These are phyloP conservation scores for Zelostemma sp. DNA, from an alignment of 1,140 invertebrate species.

Conservation along the genomic window DNA sequence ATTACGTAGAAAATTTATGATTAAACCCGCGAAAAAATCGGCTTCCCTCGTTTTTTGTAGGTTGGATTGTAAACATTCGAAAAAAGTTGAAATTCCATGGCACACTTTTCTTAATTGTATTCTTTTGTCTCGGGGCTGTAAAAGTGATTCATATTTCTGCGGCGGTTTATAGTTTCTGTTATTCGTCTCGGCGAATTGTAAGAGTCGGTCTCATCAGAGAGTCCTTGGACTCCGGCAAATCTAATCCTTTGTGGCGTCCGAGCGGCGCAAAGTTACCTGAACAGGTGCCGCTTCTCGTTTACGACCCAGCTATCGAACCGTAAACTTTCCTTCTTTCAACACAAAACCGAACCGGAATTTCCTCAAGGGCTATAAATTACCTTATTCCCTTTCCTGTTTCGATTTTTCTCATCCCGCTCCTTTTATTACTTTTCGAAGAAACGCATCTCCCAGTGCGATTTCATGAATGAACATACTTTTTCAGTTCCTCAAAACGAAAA, in stretches of 20 bases:
- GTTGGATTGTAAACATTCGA: not conserved
- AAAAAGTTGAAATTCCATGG: too few species aligned
- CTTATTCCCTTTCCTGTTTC: constrained; percentile 14
- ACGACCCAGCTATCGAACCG: constrained; percentile 24
- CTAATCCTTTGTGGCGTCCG: constrained; percentile 23
- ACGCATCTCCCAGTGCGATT: too few species aligned
- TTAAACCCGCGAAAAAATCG: too few species aligned
- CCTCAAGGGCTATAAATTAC: constrained; percentile 22
- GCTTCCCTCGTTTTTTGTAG: too few species aligned
- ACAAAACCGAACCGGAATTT: constrained; percentile 20
- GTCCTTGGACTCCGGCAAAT: constrained; percentile 34
- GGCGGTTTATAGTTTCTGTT: not conserved
- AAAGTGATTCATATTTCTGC: not conserved
- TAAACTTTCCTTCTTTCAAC: constrained; percentile 17
- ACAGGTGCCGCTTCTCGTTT: constrained; percentile 38
- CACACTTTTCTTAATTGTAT: too few species aligned
- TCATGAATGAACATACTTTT: too few species aligned
- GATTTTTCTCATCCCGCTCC: constrained; percentile 8
- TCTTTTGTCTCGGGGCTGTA: not conserved
- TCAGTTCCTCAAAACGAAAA: too few species aligned
- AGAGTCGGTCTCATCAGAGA: constrained; percentile 19
- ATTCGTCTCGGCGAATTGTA: not conserved
- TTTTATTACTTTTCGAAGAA: not conserved
- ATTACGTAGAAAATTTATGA: too few species aligned
- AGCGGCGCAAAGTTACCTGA: constrained; percentile 28